phyloP scores from a whole-genome alignment of 2,797 vertebrate species.

The Columba guinea region DNA sequence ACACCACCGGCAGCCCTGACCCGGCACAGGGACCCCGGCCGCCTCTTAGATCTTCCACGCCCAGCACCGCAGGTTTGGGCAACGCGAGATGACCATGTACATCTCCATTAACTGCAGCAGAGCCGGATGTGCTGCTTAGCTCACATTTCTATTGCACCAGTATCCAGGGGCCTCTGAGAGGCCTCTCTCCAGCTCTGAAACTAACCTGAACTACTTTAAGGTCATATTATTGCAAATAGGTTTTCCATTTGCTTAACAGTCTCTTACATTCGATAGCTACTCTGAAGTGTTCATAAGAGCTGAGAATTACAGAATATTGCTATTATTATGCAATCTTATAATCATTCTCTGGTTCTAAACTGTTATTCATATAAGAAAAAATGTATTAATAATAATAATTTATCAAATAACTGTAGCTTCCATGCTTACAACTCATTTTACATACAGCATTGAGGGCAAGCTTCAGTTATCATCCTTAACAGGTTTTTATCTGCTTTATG shows the following conservation, averaged over 20 bases:
- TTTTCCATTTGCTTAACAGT: slow-evolving; percentile 22
- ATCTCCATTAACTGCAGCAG: background rate
- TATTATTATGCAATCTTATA: background rate
- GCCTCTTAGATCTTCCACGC: accelerated
- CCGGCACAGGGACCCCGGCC: background rate
- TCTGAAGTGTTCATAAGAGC: background rate
- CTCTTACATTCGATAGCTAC: background rate
- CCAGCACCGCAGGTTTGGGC: background rate
- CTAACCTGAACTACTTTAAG: background rate
- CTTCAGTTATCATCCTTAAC: background rate
- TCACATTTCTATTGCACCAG: background rate
- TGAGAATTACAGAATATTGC: slow-evolving; percentile 3
- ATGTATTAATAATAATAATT: background rate
- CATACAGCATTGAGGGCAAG: background rate
- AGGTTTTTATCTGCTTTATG: background rate
- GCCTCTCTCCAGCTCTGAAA: background rate
- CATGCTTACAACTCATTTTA: background rate
- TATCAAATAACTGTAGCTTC: background rate
- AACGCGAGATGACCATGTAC: background rate
- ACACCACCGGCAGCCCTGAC: background rate
- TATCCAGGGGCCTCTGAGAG: background rate
- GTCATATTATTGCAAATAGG: background rate
- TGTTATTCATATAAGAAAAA: background rate
- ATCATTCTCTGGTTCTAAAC: background rate
- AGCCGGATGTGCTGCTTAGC: accelerated